Conservation (phyloP, 2,888 invertebrate species). For the Alloscopus bannaensis region DNA sequence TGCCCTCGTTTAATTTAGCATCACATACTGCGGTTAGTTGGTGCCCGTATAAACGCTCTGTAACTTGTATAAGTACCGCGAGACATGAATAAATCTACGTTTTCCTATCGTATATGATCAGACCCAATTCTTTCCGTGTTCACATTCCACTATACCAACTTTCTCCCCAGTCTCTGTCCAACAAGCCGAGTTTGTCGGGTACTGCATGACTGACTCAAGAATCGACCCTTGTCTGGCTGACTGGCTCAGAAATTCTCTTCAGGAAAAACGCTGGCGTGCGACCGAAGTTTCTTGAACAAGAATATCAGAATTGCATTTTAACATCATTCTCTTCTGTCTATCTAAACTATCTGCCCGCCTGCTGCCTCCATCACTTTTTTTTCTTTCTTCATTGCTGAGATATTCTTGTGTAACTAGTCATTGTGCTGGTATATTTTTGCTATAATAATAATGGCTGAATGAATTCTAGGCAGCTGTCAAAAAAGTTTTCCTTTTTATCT, state of each 20-base stretch:
- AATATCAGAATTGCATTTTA: constrained; percentile 15
- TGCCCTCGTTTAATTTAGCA: too few relatives aligned
- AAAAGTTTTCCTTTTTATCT: constrained; percentile 23
- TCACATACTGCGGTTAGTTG: too few relatives aligned
- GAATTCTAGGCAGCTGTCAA: constrained; percentile 27
- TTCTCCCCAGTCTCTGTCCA: not conserved
- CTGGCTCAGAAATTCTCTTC: not conserved
- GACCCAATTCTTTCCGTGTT: constrained; percentile 4
- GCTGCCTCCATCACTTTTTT: not conserved
- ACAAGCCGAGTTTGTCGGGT: not conserved
- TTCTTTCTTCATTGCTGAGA: not conserved
- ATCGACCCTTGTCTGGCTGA: not conserved
- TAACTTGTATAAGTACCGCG: too few relatives aligned
- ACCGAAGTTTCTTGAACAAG: not conserved
- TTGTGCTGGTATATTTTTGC: not conserved
- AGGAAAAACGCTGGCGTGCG: not conserved
- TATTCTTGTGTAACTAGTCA: too few relatives aligned
- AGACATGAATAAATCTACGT: too few relatives aligned
- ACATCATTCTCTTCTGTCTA: not conserved
- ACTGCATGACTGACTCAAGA: not conserved
- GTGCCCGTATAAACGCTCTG: too few relatives aligned
- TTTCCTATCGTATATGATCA: not conserved
- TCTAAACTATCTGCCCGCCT: not conserved
- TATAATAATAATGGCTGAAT: constrained; percentile 22
- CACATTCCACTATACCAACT: not conserved